Base-by-base conservation (phyloP, 1,140 invertebrate species). In the Galleria mellonella region DNA sequence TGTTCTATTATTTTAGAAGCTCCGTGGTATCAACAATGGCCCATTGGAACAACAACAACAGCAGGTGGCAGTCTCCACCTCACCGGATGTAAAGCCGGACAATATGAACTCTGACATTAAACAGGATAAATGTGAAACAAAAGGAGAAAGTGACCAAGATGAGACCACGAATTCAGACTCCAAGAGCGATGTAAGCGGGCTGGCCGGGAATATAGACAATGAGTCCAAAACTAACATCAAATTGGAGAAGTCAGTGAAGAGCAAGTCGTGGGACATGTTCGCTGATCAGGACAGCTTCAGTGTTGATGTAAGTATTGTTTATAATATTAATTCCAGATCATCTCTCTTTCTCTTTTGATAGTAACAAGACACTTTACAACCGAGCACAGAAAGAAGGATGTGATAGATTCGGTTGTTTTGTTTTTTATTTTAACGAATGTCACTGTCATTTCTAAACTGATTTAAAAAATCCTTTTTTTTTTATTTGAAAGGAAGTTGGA, bases 261-360 rank as follows among this genome's bases (percentile, higher is more conserved):
- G 85, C 31, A 88, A 90, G 37, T 89, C 93, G 62, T 92, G 93
- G 91, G 94, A 95, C 70, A 96, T 96, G 93, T 96, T 96, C 86
- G 93, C 94, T 2, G 94, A 96, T 78, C 93, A 93, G 43, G 96
- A 98, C 72, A 94, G 92, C 72, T 95, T 96, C 55, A 92, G 91
- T 83, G 92, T 94, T 68, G 92, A 92, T 89, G 96, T 97, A 88
- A 92, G 92, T 90, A 47, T 48, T 33, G n/a, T 10, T 32, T 45
- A 23, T 23, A 23, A 23, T 23, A 23, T 23, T n/a, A n/a, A n/a
- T n/a, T n/a, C n/a, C n/a, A n/a, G n/a, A n/a, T n/a, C n/a, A n/a
- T n/a, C n/a, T n/a, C n/a, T n/a, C n/a, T n/a, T n/a, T n/a, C n/a
- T n/a, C n/a, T n/a, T n/a, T n/a, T n/a, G n/a, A n/a, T n/a, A n/a